Evolutionary conservation across 2,888 invertebrate species (phyloP).

Genomic region (Parochlus steinenii): DNA sequence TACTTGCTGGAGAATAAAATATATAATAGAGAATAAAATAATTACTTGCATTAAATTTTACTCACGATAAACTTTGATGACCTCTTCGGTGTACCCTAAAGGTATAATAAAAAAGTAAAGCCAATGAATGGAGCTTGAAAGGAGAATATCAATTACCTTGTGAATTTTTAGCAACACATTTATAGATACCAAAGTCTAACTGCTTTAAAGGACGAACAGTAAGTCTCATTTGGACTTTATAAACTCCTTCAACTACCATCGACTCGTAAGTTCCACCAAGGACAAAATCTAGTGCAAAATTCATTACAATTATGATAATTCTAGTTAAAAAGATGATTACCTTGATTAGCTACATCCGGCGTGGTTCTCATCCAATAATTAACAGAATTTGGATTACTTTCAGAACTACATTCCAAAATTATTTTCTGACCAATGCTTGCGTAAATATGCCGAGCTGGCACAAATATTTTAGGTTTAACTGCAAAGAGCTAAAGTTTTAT

Average conservation of each 20-base stretch:
- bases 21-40: not conserved
- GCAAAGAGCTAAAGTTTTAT: constrained; percentile 13
- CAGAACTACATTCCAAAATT: constrained; percentile 26
- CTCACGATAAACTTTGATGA: constrained; percentile 18
- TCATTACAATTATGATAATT: no score
- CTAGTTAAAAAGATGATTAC: no score
- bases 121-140: no score
- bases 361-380: constrained; percentile 28
- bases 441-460: constrained; percentile 25
- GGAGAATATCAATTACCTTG: constrained; percentile 58
- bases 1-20: not conserved
- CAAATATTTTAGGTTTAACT: constrained; percentile 28
- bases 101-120: no score
- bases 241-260: constrained; percentile 48
- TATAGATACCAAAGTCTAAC: constrained; percentile 59
- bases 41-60: not conserved
- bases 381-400: constrained; percentile 26
- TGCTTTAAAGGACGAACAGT: constrained; percentile 45
- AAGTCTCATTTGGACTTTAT: constrained; percentile 58
- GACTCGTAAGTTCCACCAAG: constrained; percentile 28
- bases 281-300: no score
- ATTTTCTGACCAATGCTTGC: constrained; percentile 26
- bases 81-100: no score
- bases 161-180: constrained; percentile 67
- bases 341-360: not conserved